Conservation (phyloP, 2,113 vertebrate species). For the Toxotes jaculatrix region DNA sequence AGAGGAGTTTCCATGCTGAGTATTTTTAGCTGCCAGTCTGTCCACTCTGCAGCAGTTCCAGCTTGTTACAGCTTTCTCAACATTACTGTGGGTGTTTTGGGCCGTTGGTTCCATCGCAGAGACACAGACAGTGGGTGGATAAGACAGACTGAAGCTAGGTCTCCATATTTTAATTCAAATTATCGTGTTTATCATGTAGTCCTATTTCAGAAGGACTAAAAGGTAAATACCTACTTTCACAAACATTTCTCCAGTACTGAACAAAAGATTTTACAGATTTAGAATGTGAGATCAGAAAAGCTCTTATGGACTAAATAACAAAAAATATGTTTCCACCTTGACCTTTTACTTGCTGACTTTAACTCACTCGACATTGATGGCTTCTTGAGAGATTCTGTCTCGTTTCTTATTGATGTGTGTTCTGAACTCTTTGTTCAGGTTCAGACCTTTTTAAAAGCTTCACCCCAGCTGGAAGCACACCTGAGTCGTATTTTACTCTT, state of each 20-base stretch:
- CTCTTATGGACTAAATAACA: not conserved
- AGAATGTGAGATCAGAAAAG: not conserved
- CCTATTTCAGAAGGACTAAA: not conserved
- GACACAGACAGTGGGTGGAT: conserved; percentile 21
- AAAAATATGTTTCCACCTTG: not conserved
- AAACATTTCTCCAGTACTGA: not conserved
- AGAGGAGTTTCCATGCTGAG: conserved; percentile 58
- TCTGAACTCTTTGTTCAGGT: conserved; percentile 60
- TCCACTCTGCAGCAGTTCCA: conserved; percentile 39
- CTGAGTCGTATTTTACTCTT: conserved; percentile 69
- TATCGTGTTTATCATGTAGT: not conserved
- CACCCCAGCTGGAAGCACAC: conserved; percentile 55
- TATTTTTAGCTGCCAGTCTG: conserved; percentile 67
- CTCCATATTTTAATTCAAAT: conserved; percentile 1
- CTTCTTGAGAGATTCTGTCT: conserved; percentile 51
- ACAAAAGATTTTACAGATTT: not conserved
- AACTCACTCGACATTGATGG: conserved; percentile 41
- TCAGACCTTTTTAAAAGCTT: conserved; percentile 48
- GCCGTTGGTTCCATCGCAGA: not conserved
- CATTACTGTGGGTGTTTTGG: conserved; percentile 28
- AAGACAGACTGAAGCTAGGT: not conserved
- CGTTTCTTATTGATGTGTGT: conserved; percentile 48
- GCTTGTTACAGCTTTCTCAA: conserved; percentile 37
- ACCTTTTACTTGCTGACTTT: conserved; percentile 41
- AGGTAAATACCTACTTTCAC: not conserved